A percentile compares a stretch with the other conserved stretches of the same genome.
Conservation (phyloP, 2,113 vertebrate species). For the Mohoua ochrocephala region DNA sequence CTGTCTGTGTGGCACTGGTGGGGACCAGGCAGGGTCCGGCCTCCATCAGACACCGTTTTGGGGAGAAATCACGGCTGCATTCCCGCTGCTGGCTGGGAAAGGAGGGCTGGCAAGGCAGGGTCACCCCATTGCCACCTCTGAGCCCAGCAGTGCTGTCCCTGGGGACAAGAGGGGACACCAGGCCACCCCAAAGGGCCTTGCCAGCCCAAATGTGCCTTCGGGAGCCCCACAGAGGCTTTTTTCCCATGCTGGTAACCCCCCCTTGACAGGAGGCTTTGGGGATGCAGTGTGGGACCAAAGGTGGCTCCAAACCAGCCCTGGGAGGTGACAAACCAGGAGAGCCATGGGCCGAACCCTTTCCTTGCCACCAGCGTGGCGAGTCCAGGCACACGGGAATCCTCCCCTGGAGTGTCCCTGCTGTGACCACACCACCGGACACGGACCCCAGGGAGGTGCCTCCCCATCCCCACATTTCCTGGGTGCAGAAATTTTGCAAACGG, state of each 20-base stretch:
- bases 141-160: fast-evolving
- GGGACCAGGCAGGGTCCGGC: neutral
- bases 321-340: neutral
- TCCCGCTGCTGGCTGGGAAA: neutral
- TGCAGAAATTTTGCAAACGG: neutral
- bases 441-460: neutral
- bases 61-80: neutral
- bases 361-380: fast-evolving
- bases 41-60: fast-evolving
- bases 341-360: neutral
- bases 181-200: neutral
- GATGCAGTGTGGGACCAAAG: neutral
- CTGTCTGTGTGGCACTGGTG: neutral
- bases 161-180: fast-evolving
- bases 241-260: too few relatives aligned
- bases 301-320: neutral
- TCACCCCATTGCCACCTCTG: neutral
- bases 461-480: neutral
- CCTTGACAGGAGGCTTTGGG: neutral
- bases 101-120: neutral
- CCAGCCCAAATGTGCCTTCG: fast-evolving
- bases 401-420: neutral
- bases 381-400: fast-evolving
- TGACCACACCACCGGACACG: fast-evolving
- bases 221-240: neutral